Conservation (phyloP, 2,797 vertebrate genomes). For the Delichon dasypus region DNA sequence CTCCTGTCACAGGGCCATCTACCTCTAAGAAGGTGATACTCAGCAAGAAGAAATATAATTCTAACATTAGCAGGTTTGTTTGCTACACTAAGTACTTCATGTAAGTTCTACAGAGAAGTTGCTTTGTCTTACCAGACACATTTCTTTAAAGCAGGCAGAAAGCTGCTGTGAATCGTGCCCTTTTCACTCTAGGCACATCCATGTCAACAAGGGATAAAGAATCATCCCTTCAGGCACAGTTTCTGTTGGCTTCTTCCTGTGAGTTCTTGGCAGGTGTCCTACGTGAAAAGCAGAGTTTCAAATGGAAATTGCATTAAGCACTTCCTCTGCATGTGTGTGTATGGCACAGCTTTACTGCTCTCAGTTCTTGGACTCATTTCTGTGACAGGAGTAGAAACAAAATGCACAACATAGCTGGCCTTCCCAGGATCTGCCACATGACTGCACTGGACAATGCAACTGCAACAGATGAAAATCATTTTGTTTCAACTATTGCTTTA, state of each 20-base stretch:
- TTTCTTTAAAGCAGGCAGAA: not conserved
- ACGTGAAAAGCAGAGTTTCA: not conserved
- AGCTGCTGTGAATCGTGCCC: not conserved
- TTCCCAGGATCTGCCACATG: not conserved
- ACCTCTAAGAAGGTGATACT: not conserved
- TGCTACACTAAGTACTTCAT: not conserved
- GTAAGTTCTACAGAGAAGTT: not conserved
- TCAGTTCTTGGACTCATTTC: not conserved
- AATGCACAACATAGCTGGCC: not conserved
- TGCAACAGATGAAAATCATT: not conserved
- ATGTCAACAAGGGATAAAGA: not conserved
- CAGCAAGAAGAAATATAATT: not conserved
- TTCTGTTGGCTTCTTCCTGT: not conserved
- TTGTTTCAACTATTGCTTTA: not conserved
- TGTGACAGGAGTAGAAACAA: not conserved
- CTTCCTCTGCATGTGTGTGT: not conserved
- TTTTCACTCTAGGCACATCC: not conserved
- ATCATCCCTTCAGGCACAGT: not conserved
- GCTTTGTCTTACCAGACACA: not conserved
- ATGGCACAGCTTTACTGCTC: not conserved
- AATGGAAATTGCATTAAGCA: not conserved
- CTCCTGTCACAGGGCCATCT: not conserved
- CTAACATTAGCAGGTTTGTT: not conserved
- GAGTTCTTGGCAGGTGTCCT: not conserved
- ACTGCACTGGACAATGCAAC: not conserved